Conservation (phyloP, 2,888 invertebrate species). For the Noctua pronuba region DNA sequence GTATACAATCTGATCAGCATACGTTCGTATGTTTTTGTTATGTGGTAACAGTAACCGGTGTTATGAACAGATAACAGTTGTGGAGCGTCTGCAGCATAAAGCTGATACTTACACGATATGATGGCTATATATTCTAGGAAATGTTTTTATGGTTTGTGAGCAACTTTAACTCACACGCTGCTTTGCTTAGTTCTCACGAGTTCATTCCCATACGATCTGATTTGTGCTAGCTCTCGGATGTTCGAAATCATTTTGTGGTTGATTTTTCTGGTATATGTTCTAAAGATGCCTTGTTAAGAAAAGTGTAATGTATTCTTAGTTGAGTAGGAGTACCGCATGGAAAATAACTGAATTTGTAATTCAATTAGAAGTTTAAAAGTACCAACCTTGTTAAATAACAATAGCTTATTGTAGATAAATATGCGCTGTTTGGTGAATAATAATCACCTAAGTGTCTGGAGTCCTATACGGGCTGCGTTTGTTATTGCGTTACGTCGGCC, state of each 20-base stretch:
- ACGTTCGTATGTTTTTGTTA: slow-evolving; percentile 11
- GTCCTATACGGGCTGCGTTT: slow-evolving; percentile 12
- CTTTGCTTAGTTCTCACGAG: slow-evolving; percentile 63
- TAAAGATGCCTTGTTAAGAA: background rate
- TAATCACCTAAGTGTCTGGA: slow-evolving; percentile 24
- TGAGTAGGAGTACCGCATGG: background rate
- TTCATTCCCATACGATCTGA: slow-evolving; percentile 63
- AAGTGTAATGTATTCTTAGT: background rate
- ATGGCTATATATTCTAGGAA: slow-evolving; percentile 32
- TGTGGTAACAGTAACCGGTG: slow-evolving; percentile 14
- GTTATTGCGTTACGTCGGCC: slow-evolving; percentile 28
- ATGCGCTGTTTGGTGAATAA: slow-evolving; percentile 44
- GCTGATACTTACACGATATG: slow-evolving; percentile 14
- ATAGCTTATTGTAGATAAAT: slow-evolving; percentile 35
- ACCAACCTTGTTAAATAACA: slow-evolving; percentile 29
- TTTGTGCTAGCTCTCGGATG: slow-evolving; percentile 54
- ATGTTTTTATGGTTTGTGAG: slow-evolving; percentile 39
- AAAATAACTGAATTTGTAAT: slow-evolving; percentile 8
- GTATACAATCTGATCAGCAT: slow-evolving; percentile 3
- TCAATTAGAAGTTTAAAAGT: slow-evolving; percentile 11
- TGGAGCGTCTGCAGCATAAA: slow-evolving; percentile 9
- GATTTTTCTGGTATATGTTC: background rate
- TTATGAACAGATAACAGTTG: slow-evolving; percentile 25
- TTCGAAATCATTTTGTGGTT: slow-evolving; percentile 30
- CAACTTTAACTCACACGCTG: slow-evolving; percentile 48